phyloP scores from a whole-genome alignment of 2,797 vertebrate genomes.

The Schizopygopsis pylzovi region DNA sequence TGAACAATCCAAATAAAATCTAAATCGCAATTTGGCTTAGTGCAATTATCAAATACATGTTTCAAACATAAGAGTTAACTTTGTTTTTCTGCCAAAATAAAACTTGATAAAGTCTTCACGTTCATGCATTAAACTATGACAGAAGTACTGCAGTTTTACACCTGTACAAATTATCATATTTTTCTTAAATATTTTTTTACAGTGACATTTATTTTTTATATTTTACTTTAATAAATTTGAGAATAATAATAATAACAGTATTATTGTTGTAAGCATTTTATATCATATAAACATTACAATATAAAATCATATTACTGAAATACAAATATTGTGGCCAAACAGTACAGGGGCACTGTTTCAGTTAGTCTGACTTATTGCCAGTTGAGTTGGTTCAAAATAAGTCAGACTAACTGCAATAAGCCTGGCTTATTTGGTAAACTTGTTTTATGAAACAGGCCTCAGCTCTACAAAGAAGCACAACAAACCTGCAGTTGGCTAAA shows the following conservation, averaged over 20 bases:
- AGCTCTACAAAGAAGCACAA: not conserved
- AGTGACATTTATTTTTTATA: not conserved
- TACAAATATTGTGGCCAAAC: not conserved
- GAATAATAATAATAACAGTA: not conserved
- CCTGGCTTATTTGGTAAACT: too few species aligned
- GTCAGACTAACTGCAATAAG: too few species aligned
- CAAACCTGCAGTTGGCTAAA: not conserved
- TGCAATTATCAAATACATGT: not conserved
- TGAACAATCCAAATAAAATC: not conserved
- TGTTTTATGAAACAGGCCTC: too few species aligned
- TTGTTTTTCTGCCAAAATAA: not conserved
- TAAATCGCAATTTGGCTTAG: not conserved
- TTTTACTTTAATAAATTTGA: not conserved
- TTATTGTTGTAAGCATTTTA: not conserved
- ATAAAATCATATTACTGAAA: not conserved
- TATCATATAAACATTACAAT: not conserved
- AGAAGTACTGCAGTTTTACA: not conserved
- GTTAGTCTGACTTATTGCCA: too few species aligned
- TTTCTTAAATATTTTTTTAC: not conserved
- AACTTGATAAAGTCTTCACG: not conserved
- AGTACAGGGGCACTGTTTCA: not conserved
- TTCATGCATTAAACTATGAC: not conserved
- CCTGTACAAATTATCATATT: not conserved
- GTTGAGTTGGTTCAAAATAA: too few species aligned
- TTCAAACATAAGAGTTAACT: not conserved